Percentiles rank a stretch among this genome's conserved stretches.
These are phyloP conservation scores for Amphiprion ocellaris DNA, from an alignment of 2,113 vertebrate species.

Conservation along the genomic window DNA sequence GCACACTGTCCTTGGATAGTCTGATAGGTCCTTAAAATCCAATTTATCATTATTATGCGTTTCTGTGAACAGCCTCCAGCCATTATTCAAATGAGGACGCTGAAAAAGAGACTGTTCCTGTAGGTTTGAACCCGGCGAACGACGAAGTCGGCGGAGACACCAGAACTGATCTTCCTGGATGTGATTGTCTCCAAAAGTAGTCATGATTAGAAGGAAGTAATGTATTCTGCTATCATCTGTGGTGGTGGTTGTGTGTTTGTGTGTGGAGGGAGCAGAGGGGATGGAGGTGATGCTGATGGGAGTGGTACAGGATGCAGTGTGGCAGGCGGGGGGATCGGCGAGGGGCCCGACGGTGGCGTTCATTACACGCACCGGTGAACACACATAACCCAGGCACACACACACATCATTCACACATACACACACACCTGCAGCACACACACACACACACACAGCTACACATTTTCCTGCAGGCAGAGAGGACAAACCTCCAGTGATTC, in stretches of 20 bases:
- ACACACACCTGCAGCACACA: constrained; percentile 31
- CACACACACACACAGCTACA: constrained; percentile 33
- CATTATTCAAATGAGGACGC: constrained; percentile 54
- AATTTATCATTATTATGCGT: constrained; percentile 65
- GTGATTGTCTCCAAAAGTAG: constrained; percentile 16
- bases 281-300: constrained; percentile 6
- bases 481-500: constrained; percentile 47
- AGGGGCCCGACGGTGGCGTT: constrained; percentile 63
- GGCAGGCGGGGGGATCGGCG: constrained; percentile 19
- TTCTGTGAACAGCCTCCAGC: constrained; percentile 47
- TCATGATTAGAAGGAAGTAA: constrained; percentile 23
- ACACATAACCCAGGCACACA: constrained; percentile 58
- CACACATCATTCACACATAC: constrained; percentile 30
- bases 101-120: constrained; percentile 8
- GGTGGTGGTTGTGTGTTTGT: constrained; percentile 22
- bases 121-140: constrained; percentile 12
- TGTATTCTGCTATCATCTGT: not conserved
- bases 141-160: not conserved
- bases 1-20: constrained; percentile 51
- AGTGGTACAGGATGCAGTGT: constrained; percentile 54
- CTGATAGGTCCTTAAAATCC: constrained; percentile 55
- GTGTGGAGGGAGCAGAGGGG: constrained; percentile 16
- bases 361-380: constrained; percentile 83
- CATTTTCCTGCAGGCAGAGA: constrained; percentile 23
- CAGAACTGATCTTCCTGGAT: constrained; percentile 39